phyloP scores from a whole-genome alignment of 2,888 invertebrate genomes.

The Tanytarsus gracilentus region DNA sequence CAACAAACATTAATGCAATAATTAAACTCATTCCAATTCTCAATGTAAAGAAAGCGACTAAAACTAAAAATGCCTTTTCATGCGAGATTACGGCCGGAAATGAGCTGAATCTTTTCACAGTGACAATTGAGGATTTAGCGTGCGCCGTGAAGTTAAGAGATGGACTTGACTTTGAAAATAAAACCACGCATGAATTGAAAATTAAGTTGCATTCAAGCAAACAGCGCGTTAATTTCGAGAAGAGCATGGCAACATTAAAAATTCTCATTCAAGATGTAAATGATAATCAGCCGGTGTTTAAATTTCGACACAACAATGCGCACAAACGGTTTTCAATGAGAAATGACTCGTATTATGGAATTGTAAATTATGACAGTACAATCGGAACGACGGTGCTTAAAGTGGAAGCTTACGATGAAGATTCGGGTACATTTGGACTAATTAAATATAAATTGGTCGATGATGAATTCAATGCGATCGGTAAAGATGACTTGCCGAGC shows the following conservation, averaged over 20 bases:
- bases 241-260: conserved; percentile 63
- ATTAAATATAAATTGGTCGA: conserved; percentile 55
- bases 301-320: conserved; percentile 48
- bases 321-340: conserved; percentile 49
- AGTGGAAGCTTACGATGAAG: conserved; percentile 78
- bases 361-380: conserved; percentile 62
- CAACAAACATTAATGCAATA: conserved; percentile 40
- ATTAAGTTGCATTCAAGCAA: conserved; percentile 70
- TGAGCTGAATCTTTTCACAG: conserved; percentile 60
- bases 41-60: conserved; percentile 39
- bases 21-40: conserved; percentile 42
- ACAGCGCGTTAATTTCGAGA: conserved; percentile 69
- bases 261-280: conserved; percentile 79
- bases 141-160: conserved; percentile 68
- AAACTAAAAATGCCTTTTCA: conserved; percentile 49
- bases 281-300: conserved; percentile 78
- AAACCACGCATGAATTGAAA: conserved; percentile 62
- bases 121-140: conserved; percentile 67
- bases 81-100: conserved; percentile 73
- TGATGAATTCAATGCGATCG: conserved; percentile 33
- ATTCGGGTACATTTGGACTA: conserved; percentile 74
- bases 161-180: conserved; percentile 68
- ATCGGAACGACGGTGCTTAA: conserved; percentile 69
- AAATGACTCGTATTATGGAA: conserved; percentile 67
- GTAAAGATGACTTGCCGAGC: conserved; percentile 37